Evolutionary conservation across 2,113 vertebrate species (phyloP).

Genomic region (Nestor notabilis): DNA sequence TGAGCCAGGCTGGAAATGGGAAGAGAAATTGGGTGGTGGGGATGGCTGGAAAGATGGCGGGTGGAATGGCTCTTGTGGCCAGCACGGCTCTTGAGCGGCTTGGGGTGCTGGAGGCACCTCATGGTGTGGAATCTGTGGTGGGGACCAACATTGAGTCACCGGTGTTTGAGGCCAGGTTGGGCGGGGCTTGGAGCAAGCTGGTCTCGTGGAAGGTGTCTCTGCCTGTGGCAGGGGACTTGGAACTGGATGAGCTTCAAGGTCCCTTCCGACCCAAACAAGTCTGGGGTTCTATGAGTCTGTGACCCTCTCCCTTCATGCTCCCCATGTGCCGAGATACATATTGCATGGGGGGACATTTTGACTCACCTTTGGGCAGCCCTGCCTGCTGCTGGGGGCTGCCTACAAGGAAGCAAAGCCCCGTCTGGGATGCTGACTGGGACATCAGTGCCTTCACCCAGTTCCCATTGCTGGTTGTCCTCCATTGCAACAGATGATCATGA

Average conservation of each 20-base stretch:
- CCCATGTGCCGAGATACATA: no score
- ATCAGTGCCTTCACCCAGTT: accelerated
- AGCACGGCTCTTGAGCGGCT: not conserved
- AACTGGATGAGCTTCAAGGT: not conserved
- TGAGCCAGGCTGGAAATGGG: not conserved
- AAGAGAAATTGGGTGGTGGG: accelerated
- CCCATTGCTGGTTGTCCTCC: not conserved
- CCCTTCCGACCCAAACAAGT: not conserved
- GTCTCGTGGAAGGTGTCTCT: not conserved
- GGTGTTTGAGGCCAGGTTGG: not conserved
- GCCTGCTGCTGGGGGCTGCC: not conserved
- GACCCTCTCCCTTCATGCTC: not conserved
- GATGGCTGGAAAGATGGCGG: accelerated
- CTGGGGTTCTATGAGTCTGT: not conserved
- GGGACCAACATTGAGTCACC: not conserved
- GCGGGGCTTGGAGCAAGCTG: not conserved
- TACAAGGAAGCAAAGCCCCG: accelerated
- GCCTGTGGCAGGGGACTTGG: not conserved
- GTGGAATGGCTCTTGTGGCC: accelerated
- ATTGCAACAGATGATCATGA: accelerated
- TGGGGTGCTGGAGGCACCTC: not conserved
- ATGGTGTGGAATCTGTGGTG: not conserved
- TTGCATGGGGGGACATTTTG: no score
- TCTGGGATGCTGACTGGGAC: accelerated
- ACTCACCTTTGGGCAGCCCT: not conserved